Base-by-base conservation (phyloP, 2,888 invertebrate species). In the Sminthurinus aureus region DNA sequence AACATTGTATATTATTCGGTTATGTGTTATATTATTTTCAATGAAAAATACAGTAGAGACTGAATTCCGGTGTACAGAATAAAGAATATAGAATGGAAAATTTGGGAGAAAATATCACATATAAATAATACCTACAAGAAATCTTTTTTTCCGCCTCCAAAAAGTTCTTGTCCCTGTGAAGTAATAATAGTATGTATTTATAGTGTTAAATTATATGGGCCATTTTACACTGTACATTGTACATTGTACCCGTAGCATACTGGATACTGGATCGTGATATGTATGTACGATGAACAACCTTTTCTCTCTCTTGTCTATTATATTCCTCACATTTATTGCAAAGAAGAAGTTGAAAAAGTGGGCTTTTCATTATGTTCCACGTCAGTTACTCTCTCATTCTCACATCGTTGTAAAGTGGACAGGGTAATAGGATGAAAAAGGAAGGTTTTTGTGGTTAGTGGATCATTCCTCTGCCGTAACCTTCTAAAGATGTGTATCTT, bases 101-200 rank as follows among this genome's bases (percentile, higher is more conserved):
- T 18, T 58, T 58, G 58, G 58, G 18, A 58, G 18, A 18, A 58
- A 58, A 18, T 15, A 58, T 58, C 38, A 38, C 38, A 38, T 38
- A 38, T 6, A 71, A 71, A 71, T 26, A 15, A 24, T 22, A 24
- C 24, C 24, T 71, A 71, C 71, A 22, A n/a, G 22, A 71, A 24
- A 71, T 58, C 58, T 58, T 58, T 58, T 24, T 71, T 71, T 71
- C 71, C 71, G 71, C 71, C 71, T 71, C 71, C 71, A 24, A 58
- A 58, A 58, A 58, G 58, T 58, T 58, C 13, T 15, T 13, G 58
- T 58, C 58, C 58, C 58, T 58, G 15, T 58, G 58, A 58, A 15
- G 9, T 58, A 58, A 38, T 58, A 15, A 15, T 58, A 58, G 58
- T 58, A 58, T 18, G 18, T 13, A 11, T 58, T 15, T 58, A 15